phyloP scores from a whole-genome alignment of 1,140 invertebrate genomes.

The Ostrea edulis region DNA sequence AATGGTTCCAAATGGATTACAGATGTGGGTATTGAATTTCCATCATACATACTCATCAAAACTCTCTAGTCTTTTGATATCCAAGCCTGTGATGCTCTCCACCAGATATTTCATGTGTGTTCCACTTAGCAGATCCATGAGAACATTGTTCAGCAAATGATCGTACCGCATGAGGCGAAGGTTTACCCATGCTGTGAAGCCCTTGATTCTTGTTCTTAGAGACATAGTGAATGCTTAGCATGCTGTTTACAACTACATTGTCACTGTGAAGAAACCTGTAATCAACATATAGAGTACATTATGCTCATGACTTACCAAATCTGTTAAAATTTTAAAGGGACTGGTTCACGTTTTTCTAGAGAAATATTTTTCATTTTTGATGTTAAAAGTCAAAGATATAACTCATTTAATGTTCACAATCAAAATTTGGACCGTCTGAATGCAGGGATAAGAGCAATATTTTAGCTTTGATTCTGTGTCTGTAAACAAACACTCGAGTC shows the following conservation, averaged over 20 bases:
- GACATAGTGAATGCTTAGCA: constrained; percentile 66
- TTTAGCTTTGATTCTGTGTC: no score
- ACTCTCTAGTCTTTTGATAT: constrained; percentile 72
- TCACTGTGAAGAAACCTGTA: neutral
- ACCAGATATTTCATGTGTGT: constrained; percentile 77
- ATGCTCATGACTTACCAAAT: no score
- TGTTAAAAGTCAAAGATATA: no score
- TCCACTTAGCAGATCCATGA: constrained; percentile 77
- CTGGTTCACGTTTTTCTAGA: no score
- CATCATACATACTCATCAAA: constrained; percentile 74
- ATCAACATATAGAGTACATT: neutral
- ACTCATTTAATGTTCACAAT: no score
- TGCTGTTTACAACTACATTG: neutral
- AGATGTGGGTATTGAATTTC: neutral
- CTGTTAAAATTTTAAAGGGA: no score
- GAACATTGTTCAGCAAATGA: constrained; percentile 75
- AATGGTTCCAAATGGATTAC: no score
- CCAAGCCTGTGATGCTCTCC: constrained; percentile 76
- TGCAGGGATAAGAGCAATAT: no score
- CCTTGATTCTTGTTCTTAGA: constrained; percentile 74
- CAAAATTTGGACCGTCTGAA: no score
- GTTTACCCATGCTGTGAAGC: constrained; percentile 78
- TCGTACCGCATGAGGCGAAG: constrained; percentile 73
- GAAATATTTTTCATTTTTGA: no score
- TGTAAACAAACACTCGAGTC: no score